phyloP scores from a whole-genome alignment of 1,140 invertebrate species.

The Oedothorax gibbosus region DNA sequence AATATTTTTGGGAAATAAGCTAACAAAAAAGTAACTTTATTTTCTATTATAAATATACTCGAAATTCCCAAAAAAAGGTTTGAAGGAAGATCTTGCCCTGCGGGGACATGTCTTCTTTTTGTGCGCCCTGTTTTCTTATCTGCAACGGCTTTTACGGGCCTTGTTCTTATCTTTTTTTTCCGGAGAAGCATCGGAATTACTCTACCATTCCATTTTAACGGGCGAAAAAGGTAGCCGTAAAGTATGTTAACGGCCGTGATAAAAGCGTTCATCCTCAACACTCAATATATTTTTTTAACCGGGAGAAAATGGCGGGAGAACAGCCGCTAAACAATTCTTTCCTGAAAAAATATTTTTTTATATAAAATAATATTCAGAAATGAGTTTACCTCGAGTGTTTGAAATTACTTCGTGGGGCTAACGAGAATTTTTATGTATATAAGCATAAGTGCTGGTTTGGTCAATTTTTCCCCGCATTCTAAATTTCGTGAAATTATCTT shows the following conservation, averaged over 20 bases:
- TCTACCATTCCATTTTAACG: slow-evolving; percentile 40
- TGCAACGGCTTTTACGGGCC: slow-evolving; percentile 36
- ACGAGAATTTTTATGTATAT: too few species aligned
- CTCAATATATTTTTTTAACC: slow-evolving; percentile 27
- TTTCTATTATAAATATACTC: too few species aligned
- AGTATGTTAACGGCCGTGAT: slow-evolving; percentile 40
- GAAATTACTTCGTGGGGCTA: too few species aligned
- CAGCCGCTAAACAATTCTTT: slow-evolving; percentile 19
- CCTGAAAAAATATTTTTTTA: slow-evolving; percentile 4
- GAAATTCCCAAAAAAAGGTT: not conserved
- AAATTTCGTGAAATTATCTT: too few species aligned
- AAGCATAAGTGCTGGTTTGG: too few species aligned
- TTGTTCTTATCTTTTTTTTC: slow-evolving; percentile 24
- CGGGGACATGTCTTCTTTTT: slow-evolving; percentile 6
- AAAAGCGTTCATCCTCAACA: slow-evolving; percentile 15
- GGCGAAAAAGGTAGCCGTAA: slow-evolving; percentile 48
- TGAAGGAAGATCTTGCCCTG: slow-evolving; percentile 8
- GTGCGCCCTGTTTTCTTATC: slow-evolving; percentile 17
- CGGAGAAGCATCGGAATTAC: slow-evolving; percentile 17
- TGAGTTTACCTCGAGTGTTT: too few species aligned
- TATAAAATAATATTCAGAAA: not conserved
- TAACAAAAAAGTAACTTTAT: too few species aligned
- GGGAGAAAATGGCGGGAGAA: slow-evolving; percentile 3
- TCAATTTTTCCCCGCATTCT: too few species aligned
- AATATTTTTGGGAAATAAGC: too few species aligned